Evolutionary conservation across 2,797 vertebrate genomes (phyloP).

Genomic region (Toxotes lorentzi): DNA sequence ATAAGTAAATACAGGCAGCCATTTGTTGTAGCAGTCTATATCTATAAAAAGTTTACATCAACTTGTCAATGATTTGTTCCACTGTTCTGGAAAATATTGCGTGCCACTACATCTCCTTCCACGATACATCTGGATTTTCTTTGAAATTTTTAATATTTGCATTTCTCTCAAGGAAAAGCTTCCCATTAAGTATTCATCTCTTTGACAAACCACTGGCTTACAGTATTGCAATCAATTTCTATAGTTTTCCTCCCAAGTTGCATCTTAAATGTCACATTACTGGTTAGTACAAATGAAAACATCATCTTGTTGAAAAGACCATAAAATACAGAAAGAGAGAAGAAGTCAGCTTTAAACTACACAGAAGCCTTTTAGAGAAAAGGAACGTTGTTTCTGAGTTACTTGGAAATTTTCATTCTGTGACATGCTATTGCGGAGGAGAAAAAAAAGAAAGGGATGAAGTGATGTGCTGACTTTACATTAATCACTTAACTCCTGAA

Average conservation of each 20-base stretch:
- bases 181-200: constrained; percentile 1
- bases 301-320: neutral
- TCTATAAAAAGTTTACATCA: neutral
- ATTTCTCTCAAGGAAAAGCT: neutral
- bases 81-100: neutral
- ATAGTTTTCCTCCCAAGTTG: neutral
- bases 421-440: neutral
- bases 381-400: neutral
- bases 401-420: neutral
- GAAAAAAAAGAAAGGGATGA: neutral
- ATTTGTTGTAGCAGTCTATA: neutral
- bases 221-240: neutral
- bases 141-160: neutral
- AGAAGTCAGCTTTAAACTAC: neutral
- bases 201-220: constrained; percentile 5
- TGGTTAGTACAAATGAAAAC: neutral
- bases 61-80: neutral
- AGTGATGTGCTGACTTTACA: constrained; percentile 6
- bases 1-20: neutral
- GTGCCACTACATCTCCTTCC: neutral
- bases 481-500: neutral
- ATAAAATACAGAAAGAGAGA: neutral
- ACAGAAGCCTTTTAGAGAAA: neutral
- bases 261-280: neutral
- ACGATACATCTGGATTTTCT: neutral